A percentile compares a stretch with the other conserved stretches of the same genome.
Evolutionary conservation across 2,888 invertebrate genomes (phyloP).

Genomic region (Bombylius major): DNA sequence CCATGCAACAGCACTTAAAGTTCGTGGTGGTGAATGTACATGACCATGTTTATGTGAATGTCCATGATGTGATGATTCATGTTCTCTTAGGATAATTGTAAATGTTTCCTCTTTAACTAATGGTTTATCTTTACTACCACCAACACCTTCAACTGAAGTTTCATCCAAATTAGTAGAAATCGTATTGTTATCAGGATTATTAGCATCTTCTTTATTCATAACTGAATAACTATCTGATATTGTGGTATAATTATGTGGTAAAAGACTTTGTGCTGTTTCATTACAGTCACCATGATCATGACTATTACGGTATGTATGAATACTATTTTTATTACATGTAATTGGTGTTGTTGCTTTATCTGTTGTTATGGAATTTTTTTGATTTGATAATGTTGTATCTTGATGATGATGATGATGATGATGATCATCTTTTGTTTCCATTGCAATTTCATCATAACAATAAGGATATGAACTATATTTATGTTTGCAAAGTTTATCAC

Average conservation of each 20-base stretch:
- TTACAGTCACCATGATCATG: slow-evolving; percentile 18
- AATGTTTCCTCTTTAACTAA: slow-evolving; percentile 52
- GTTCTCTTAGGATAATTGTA: slow-evolving; percentile 60
- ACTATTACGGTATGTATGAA: slow-evolving; percentile 5
- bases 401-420: slow-evolving; percentile 13
- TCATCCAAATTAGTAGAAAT: slow-evolving; percentile 19
- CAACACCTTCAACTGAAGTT: slow-evolving; percentile 12
- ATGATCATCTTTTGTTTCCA: slow-evolving; percentile 20
- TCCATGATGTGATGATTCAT: slow-evolving; percentile 55
- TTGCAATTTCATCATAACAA: slow-evolving; percentile 74
- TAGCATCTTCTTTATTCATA: slow-evolving; percentile 10
- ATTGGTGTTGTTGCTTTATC: slow-evolving; percentile 4
- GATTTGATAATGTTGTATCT: not conserved
- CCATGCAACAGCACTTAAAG: slow-evolving; percentile 82
- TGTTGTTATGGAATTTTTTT: not conserved
- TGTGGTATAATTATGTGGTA: slow-evolving; percentile 29
- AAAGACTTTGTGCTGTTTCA: slow-evolving; percentile 30
- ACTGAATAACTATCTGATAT: slow-evolving; percentile 19
- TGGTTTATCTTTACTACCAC: slow-evolving; percentile 28
- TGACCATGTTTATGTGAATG: slow-evolving; percentile 81
- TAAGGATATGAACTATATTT: slow-evolving; percentile 83
- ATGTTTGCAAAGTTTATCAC: slow-evolving; percentile 64
- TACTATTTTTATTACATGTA: slow-evolving; percentile 7
- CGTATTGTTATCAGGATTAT: slow-evolving; percentile 27
- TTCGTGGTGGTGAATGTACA: slow-evolving; percentile 72